Conservation (phyloP, 2,888 invertebrate species). For the Anticlea derivata region DNA sequence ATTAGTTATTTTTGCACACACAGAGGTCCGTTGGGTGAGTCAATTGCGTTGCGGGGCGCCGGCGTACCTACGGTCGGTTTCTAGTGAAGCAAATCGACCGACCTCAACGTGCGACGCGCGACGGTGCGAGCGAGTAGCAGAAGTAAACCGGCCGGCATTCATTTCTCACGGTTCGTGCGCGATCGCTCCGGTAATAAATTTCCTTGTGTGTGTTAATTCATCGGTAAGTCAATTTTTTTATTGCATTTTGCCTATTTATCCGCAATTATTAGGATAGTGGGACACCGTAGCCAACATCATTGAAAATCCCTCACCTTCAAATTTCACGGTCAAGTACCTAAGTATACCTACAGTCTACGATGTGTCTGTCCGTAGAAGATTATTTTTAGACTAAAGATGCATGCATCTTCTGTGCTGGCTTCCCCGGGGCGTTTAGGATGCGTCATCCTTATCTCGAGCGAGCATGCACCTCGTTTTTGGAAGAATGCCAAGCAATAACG, state of each 20-base stretch:
- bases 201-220: conserved; percentile 46
- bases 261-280: too few relatives aligned
- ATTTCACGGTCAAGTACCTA: conserved; percentile 35
- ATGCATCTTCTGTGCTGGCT: conserved; percentile 27
- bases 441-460: conserved; percentile 26
- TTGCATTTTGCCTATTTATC: conserved; percentile 6
- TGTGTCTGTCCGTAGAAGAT: conserved; percentile 26
- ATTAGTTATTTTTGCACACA: conserved; percentile 56
- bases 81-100: conserved; percentile 74
- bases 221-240: conserved; percentile 55
- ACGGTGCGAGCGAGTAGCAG: conserved; percentile 64
- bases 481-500: conserved; percentile 44
- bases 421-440: conserved; percentile 19
- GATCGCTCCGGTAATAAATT: conserved; percentile 56
- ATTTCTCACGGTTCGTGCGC: conserved; percentile 73
- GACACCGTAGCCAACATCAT: too few relatives aligned
- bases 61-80: conserved; percentile 63
- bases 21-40: conserved; percentile 70
- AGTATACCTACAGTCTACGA: too few relatives aligned
- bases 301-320: conserved; percentile 13
- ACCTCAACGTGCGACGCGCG: conserved; percentile 60
- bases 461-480: conserved; percentile 35
- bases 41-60: conserved; percentile 65
- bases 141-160: conserved; percentile 73
- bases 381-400: conserved; percentile 39